Percentiles rank a stretch among this genome's conserved stretches.
Evolutionary conservation across 2,113 vertebrate genomes (phyloP).

Genomic region (Stigmatopora argus): DNA sequence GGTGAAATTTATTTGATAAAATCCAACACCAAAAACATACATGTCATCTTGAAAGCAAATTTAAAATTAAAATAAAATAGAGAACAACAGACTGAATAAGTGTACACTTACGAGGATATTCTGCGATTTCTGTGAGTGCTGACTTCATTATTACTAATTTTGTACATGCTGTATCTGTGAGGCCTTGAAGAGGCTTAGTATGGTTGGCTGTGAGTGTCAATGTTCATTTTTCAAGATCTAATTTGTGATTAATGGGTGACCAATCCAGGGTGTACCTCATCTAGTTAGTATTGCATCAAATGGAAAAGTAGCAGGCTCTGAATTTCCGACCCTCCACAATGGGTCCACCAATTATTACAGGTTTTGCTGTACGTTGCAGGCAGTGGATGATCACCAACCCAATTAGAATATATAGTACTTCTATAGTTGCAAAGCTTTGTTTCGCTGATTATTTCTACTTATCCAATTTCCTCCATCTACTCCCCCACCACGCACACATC

Average conservation of each 20-base stretch:
- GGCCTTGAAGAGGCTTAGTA: not conserved
- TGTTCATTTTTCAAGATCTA: not conserved
- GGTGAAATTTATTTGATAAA: too few relatives aligned
- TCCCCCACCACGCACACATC: constrained; percentile 21
- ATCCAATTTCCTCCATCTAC: constrained; percentile 12
- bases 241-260: not conserved
- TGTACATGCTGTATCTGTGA: too few relatives aligned
- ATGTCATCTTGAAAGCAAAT: too few relatives aligned
- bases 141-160: too few relatives aligned
- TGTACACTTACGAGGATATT: too few relatives aligned
- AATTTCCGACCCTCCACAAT: not conserved
- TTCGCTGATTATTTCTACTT: not conserved
- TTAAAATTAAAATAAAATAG: too few relatives aligned
- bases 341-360: not conserved
- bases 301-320: not conserved
- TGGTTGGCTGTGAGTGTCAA: not conserved
- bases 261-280: not conserved
- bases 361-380: not conserved
- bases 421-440: not conserved
- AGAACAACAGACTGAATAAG: too few relatives aligned
- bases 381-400: not conserved
- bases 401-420: not conserved
- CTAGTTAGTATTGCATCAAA: not conserved
- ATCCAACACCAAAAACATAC: too few relatives aligned
- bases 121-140: too few relatives aligned